Conservation (phyloP, 1,140 invertebrate species). For the Colletes latitarsis region DNA sequence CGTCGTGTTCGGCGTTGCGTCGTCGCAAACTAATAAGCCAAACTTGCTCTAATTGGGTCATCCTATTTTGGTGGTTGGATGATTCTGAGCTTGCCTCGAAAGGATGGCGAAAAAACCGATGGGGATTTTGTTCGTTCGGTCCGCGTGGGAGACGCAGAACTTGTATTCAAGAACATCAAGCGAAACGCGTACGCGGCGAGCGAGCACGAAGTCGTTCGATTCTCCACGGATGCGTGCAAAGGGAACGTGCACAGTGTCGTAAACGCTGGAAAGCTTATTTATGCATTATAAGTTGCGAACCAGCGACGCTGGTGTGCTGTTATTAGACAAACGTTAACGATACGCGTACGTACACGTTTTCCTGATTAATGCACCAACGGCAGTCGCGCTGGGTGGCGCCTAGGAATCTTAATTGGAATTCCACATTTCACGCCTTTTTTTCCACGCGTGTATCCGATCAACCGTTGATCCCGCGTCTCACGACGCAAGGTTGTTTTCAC, state of each 20-base stretch:
- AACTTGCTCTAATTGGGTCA: neutral
- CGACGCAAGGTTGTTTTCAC: neutral
- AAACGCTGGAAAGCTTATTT: slow-evolving; percentile 32
- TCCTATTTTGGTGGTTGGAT: neutral
- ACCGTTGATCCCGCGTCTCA: neutral
- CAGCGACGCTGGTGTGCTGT: slow-evolving; percentile 18
- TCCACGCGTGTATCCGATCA: neutral
- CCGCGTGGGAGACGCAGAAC: neutral
- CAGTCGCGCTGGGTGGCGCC: slow-evolving; percentile 35
- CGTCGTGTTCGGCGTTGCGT: too few relatives aligned
- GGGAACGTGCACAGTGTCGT: slow-evolving; percentile 14
- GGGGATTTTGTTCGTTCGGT: neutral
- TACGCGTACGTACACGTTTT: slow-evolving; percentile 17
- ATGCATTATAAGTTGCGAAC: slow-evolving; percentile 42
- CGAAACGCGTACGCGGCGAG: neutral
- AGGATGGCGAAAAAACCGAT: neutral
- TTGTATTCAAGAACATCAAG: too few relatives aligned
- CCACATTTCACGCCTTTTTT: slow-evolving; percentile 33
- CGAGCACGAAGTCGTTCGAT: slow-evolving; percentile 23
- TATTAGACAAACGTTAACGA: slow-evolving; percentile 46
- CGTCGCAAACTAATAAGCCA: slow-evolving; percentile 18
- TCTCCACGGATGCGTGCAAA: neutral
- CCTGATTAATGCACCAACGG: slow-evolving; percentile 37
- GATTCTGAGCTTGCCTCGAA: neutral
- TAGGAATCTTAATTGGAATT: slow-evolving; percentile 62